Percentiles rank a stretch among this genome's conserved stretches.
Conservation (phyloP, 2,113 vertebrate genomes). For the Hydrochoerus hydrochaeris region DNA sequence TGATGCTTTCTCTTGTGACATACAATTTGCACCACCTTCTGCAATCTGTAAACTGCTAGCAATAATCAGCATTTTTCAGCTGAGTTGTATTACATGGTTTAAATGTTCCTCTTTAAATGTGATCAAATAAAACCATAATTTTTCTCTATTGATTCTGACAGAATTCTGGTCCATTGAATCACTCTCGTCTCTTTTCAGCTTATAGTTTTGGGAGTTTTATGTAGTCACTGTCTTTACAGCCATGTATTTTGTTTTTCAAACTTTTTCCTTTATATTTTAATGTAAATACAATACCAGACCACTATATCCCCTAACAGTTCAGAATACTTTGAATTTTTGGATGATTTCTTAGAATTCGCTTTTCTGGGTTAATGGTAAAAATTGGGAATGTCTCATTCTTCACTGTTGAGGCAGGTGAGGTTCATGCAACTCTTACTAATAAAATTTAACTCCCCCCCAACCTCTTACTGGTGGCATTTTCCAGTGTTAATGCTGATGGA, state of each 20-base stretch:
- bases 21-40: not conserved
- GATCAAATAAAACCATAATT: not conserved
- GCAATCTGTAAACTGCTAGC: not conserved
- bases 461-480: not conserved
- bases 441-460: not conserved
- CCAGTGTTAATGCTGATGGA: not conserved
- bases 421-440: not conserved
- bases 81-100: not conserved
- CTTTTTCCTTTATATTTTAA: not conserved
- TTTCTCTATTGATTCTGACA: not conserved
- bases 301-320: not conserved
- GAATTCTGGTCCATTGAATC: not conserved
- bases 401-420: not conserved
- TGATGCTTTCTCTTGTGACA: not conserved
- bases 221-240: not conserved
- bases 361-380: not conserved
- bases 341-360: slow-evolving; percentile 26
- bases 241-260: not conserved
- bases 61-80: not conserved
- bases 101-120: not conserved
- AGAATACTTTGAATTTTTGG: not conserved
- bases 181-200: not conserved
- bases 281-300: not conserved
- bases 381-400: not conserved
- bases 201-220: not conserved